phyloP scores from a whole-genome alignment of 2,888 invertebrate genomes.

The Cenopis cana region DNA sequence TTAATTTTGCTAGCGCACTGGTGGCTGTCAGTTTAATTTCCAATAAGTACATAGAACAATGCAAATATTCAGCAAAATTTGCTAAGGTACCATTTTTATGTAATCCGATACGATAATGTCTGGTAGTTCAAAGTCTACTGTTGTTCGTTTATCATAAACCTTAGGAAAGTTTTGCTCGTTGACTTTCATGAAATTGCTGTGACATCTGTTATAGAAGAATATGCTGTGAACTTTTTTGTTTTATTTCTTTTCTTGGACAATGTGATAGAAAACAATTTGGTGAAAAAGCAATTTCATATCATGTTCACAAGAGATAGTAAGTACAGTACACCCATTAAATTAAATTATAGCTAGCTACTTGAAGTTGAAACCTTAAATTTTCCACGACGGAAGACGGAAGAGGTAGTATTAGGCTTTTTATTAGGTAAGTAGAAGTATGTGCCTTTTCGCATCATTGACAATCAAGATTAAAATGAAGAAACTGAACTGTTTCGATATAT shows the following conservation, averaged over 20 bases:
- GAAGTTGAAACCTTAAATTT: too few species aligned
- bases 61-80: slow-evolving; percentile 5
- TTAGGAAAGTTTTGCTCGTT: neutral
- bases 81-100: too few species aligned
- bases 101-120: neutral
- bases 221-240: too few species aligned
- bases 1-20: slow-evolving; percentile 11
- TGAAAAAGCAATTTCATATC: neutral
- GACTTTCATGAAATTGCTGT: neutral
- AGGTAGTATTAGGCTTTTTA: too few species aligned
- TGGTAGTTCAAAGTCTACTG: too few species aligned
- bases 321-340: too few species aligned
- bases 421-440: too few species aligned
- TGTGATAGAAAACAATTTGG: neutral
- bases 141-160: too few species aligned
- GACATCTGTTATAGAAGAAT: neutral
- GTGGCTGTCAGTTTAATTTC: neutral
- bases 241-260: too few species aligned
- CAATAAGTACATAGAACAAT: too few species aligned
- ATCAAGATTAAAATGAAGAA: neutral
- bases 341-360: neutral
- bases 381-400: too few species aligned
- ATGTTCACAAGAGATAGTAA: slow-evolving; percentile 2
- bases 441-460: neutral
- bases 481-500: neutral